Evolutionary conservation across 2,797 vertebrate genomes (phyloP).

Genomic region (Rhodeus uyekii): DNA sequence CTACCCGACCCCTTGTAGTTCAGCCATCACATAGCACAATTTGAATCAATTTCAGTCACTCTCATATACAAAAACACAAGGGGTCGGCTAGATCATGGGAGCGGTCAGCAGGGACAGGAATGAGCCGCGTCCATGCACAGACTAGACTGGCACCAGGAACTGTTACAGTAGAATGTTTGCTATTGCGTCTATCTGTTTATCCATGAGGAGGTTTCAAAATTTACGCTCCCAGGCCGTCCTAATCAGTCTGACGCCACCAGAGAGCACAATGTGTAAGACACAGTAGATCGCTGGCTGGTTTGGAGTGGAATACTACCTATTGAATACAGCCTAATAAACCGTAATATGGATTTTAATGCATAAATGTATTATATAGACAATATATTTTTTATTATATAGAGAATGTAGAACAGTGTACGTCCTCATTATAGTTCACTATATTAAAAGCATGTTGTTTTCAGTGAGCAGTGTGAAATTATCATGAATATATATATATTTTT

Average conservation of each 20-base stretch:
- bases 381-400: background rate
- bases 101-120: constrained; percentile 57
- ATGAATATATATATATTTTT: background rate
- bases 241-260: background rate
- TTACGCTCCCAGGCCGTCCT: background rate
- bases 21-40: background rate
- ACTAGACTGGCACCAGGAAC: constrained; percentile 59
- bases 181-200: background rate
- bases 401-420: background rate
- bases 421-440: background rate
- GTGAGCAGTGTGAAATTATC: background rate
- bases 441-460: background rate
- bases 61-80: constrained; percentile 12
- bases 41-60: background rate
- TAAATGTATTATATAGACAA: background rate
- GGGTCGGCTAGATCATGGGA: background rate
- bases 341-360: background rate
- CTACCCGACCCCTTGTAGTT: background rate
- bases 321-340: background rate
- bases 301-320: background rate
- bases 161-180: constrained; percentile 14
- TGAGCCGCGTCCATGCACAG: constrained; percentile 58
- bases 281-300: background rate
- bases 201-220: background rate
- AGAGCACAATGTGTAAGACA: background rate